A percentile compares a stretch with the other conserved stretches of the same genome.
phyloP scores from a whole-genome alignment of 2,113 vertebrate species.

The Cyprichromis sp. region DNA sequence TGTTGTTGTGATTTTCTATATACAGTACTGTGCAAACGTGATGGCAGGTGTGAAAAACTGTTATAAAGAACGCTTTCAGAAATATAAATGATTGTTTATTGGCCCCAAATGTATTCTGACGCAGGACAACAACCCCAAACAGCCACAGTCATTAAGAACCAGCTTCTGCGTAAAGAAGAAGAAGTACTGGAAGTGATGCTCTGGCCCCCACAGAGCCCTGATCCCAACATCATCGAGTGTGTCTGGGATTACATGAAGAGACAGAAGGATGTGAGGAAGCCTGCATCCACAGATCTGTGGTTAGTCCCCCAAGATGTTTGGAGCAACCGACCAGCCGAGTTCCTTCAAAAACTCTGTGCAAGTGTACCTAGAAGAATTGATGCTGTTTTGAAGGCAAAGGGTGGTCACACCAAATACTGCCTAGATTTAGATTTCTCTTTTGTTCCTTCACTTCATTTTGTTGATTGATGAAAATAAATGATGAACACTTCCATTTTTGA shows the following conservation, averaged over 20 bases:
- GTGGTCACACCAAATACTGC: neutral
- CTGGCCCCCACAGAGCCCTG: neutral
- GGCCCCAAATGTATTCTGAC: neutral
- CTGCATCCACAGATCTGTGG: neutral
- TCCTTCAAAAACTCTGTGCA: neutral
- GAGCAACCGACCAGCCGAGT: fast-evolving
- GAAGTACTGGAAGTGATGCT: neutral
- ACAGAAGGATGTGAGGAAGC: neutral
- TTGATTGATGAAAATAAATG: too few species aligned
- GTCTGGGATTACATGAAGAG: neutral
- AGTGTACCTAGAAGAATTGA: fast-evolving
- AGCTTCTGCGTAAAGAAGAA: fast-evolving
- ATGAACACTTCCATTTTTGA: too few species aligned
- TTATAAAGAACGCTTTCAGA: fast-evolving
- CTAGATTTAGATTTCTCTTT: neutral
- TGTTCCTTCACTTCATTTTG: neutral
- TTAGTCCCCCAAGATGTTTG: neutral
- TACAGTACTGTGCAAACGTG: neutral
- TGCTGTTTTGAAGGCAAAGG: neutral
- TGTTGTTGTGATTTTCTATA: neutral
- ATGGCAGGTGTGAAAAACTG: neutral
- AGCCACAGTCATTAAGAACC: neutral
- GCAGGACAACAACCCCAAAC: neutral
- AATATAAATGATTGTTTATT: fast-evolving
- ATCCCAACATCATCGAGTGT: fast-evolving